Evolutionary conservation across 2,113 vertebrate genomes (phyloP), one percentile per base, ranked within the genome.

Genomic region (Xiphophorus couchianus): DNA sequence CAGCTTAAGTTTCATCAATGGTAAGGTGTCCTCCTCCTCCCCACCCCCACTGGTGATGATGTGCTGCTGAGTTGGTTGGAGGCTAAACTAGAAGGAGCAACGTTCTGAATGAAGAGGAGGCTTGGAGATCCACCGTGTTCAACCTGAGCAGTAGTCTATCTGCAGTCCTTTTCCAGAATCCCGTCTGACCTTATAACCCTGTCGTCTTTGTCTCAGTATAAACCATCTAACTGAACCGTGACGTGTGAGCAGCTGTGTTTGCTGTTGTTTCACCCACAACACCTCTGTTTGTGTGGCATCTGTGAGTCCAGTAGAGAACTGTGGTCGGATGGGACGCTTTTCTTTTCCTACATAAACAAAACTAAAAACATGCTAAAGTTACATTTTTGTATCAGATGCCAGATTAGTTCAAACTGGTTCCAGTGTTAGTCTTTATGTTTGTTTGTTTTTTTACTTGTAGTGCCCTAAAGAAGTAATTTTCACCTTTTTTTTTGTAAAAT

Each of bases 1-100:
- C 88, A 72, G n/a, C 89, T 74, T 93, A 90, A 88, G 88, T 86
- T 92, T 93, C 91, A 93, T 91, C 90, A 91, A 93, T 90, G 92
- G 92, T 93, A 93, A 93, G 92, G 91, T 88, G 86, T 84, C 82
- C 84, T 87, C 84, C 30, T 30, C 76, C 85, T 76, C 64, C 85
- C 74, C 64, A 84, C 74, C 86, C 85, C 74, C 76, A 74, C 86
- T 81, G 84, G 69, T 69, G 74, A 81, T 69, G 77, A 82, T 69
- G 84, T 71, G 70, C 79, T 69, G 77, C 83, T 51, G 73, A 63
- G 66, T 65, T 73, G 78, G 76, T 66, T 27, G 73, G 77, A 81
- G 76, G 77, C 60, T 63, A 64, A 66, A 76, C 78, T 67, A 76
- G 79, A 8, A 81, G 86, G 76, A 82, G 73, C 84, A 31, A 42